Conservation (phyloP, 2,797 vertebrate species). For the Hippopotamyrus pictus region DNA sequence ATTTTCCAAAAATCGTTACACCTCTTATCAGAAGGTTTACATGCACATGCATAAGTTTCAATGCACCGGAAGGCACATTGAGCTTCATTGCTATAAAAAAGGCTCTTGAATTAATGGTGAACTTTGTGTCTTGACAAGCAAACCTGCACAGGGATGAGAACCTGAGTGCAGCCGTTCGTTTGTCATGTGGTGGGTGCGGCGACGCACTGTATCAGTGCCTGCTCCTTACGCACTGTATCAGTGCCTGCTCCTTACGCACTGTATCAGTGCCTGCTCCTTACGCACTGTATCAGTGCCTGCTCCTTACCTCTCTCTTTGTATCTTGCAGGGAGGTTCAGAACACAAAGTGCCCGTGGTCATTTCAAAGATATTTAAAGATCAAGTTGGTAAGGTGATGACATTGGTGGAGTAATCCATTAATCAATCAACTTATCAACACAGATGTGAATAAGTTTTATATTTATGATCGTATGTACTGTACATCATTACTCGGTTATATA, state of each 20-base stretch:
- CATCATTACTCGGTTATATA: background rate
- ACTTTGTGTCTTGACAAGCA: conserved; percentile 34
- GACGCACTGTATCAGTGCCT: background rate
- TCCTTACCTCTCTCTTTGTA: conserved; percentile 26
- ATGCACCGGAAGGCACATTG: background rate
- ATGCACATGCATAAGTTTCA: background rate
- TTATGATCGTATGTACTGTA: background rate
- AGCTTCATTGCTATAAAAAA: background rate
- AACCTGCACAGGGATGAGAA: background rate
- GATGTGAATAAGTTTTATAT: background rate
- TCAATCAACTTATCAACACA: conserved; percentile 28
- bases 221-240: too few species aligned
- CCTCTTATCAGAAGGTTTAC: background rate
- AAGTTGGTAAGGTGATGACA: conserved; percentile 75
- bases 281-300: too few species aligned
- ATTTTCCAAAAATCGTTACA: background rate
- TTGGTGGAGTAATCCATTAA: conserved; percentile 37
- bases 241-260: too few species aligned
- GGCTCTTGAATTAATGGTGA: background rate
- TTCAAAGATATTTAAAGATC: conserved; percentile 92
- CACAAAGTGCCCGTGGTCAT: conserved; percentile 90
- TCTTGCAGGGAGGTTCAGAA: conserved; percentile 84
- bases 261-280: too few species aligned
- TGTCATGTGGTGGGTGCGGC: background rate
- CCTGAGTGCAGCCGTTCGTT: background rate